Evolutionary conservation across 2,113 vertebrate species (phyloP), one percentile per base, ranked within the genome.

Genomic region (Poeciliopsis prolifica): DNA sequence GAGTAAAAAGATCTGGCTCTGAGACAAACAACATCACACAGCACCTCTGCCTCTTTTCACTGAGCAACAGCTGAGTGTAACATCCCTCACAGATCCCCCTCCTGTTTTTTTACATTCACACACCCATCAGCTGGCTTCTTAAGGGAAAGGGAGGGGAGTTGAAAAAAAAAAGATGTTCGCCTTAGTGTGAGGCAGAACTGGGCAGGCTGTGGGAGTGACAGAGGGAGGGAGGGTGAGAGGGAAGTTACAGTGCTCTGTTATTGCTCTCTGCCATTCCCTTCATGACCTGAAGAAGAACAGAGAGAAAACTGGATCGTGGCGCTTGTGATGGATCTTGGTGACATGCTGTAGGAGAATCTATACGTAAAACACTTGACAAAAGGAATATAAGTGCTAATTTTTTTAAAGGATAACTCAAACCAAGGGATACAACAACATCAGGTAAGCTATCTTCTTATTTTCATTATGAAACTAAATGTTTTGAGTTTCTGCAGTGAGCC

Each of bases 261-360:
- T 81, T 87, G 75, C 82, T 78, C 80, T 76, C 78, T 78, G 77
- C 75, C 81, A 81, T 91, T 90, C 86, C 84, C 85, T 86, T 81
- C 75, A 86, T 87, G 85, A 89, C 85, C 89, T 30, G 62, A 86
- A 24, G 81, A 37, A 80, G 73, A 40, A 70, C 48, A 51, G 74
- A 70, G 54, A 74, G 70, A 70, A 77, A 68, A 80, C 62, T 70
- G 74, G 79, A 70, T 68, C 74, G 71, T 31, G 28, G 76, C 70
- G 81, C 67, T 80, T 71, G 74, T 62, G 79, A 92, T 92, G 89
- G 84, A 74, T 87, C 68, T 85, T 78, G 65, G 81, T 79, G 75
- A 35, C 70, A 67, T n/a, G 81, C 69, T 78, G 81, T 84, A 84
- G 65, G 66, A 72, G 66, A 76, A 65, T 74, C 66, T 70, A 84